Evolutionary conservation across 2,797 vertebrate genomes (phyloP).

Genomic region (Chaunax sp.): DNA sequence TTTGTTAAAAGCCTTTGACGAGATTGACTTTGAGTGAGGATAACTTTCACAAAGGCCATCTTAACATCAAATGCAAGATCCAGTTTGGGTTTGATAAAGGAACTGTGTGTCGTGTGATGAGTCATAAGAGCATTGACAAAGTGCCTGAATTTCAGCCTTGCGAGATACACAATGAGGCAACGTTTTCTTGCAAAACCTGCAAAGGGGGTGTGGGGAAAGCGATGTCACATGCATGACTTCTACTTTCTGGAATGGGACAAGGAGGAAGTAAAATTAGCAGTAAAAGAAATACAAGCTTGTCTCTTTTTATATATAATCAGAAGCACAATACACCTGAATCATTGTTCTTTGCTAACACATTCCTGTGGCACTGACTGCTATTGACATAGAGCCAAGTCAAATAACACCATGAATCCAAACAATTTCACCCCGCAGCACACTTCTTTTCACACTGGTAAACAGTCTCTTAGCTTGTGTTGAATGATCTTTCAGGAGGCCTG

Average conservation of each 20-base stretch:
- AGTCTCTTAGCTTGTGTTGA: constrained; percentile 12
- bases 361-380: constrained; percentile 3
- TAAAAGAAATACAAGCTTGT: not conserved
- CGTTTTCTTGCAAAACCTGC: constrained; percentile 50
- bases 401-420: constrained; percentile 1
- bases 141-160: constrained; percentile 8
- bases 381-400: constrained; percentile 8
- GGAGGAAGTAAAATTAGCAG: constrained; percentile 32
- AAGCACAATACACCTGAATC: not conserved
- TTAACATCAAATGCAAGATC: not conserved
- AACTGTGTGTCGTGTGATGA: not conserved
- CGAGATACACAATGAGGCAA: constrained; percentile 13
- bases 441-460: constrained; percentile 14
- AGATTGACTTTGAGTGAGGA: constrained; percentile 4
- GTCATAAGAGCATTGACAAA: constrained; percentile 12
- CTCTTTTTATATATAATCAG: constrained; percentile 20
- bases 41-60: not conserved
- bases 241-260: constrained; percentile 59
- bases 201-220: constrained; percentile 17
- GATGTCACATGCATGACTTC: constrained; percentile 41
- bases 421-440: not conserved
- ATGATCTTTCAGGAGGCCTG: constrained; percentile 11
- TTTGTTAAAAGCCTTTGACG: constrained; percentile 14
- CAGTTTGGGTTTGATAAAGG: not conserved
- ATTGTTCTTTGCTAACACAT: constrained; percentile 3